phyloP scores from a whole-genome alignment of 2,888 invertebrate genomes.

The Margaritifera margaritifera region DNA sequence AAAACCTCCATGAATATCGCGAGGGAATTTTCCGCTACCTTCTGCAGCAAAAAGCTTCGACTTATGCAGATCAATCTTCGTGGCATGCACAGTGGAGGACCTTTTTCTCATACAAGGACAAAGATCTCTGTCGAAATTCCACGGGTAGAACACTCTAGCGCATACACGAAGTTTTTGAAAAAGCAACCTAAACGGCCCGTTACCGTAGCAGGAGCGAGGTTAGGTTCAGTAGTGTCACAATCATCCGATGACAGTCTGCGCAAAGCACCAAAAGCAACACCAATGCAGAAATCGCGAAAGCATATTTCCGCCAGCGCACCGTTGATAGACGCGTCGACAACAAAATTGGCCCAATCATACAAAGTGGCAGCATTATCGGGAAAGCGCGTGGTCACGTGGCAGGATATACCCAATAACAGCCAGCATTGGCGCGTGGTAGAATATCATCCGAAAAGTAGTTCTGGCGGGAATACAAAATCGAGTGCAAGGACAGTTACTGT shows the following conservation, averaged over 20 bases:
- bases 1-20: constrained; percentile 44
- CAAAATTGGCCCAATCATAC: neutral
- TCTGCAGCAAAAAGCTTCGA: constrained; percentile 49
- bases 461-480: constrained; percentile 13
- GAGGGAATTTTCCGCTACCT: constrained; percentile 31
- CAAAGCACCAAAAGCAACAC: neutral
- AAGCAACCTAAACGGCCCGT: neutral
- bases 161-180: too few species aligned
- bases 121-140: neutral
- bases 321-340: constrained; percentile 1
- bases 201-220: constrained; percentile 3
- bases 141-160: too few species aligned
- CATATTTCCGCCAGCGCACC: constrained; percentile 28
- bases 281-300: constrained; percentile 18
- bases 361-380: neutral
- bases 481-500: constrained; percentile 27
- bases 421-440: constrained; percentile 27
- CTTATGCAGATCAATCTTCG: constrained; percentile 46
- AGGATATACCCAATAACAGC: constrained; percentile 24
- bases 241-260: constrained; percentile 11
- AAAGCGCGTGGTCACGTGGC: constrained; percentile 20
- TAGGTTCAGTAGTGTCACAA: constrained; percentile 20
- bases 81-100: constrained; percentile 16
- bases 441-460: neutral
- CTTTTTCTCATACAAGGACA: neutral